phyloP scores from a whole-genome alignment of 2,113 vertebrate species.

The Python bivittatus region DNA sequence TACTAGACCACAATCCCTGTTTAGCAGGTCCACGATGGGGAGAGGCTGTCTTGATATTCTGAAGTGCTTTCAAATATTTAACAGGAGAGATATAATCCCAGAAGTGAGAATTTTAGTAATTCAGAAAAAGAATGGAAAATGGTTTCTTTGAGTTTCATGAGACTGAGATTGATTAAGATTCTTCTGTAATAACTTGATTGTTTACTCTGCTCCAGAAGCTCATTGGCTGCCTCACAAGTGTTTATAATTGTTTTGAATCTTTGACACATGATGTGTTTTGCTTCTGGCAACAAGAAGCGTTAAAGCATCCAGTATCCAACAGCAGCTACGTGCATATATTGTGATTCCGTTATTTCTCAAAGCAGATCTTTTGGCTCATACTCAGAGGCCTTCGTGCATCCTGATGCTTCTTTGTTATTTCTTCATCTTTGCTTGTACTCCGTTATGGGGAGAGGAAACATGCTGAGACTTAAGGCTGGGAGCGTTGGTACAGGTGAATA shows the following conservation, averaged over 20 bases:
- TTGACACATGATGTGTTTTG: constrained; percentile 3
- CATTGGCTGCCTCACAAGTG: background rate
- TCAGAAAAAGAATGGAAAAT: background rate
- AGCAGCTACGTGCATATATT: background rate
- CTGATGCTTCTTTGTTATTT: background rate
- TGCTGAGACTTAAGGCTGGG: background rate
- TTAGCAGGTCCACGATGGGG: background rate
- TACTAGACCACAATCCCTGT: too few relatives aligned
- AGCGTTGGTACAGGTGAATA: constrained; percentile 16
- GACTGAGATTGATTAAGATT: background rate
- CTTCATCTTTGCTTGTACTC: background rate
- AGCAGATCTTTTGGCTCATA: background rate
- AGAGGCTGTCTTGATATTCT: background rate
- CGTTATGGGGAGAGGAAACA: background rate
- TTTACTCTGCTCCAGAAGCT: background rate
- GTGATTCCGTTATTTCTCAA: constrained; percentile 18
- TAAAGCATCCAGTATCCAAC: constrained; percentile 7
- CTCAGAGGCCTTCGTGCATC: background rate
- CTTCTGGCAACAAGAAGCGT: constrained; percentile 1
- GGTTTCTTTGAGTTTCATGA: background rate
- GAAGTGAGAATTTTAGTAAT: background rate
- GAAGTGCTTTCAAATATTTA: background rate
- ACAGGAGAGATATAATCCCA: background rate
- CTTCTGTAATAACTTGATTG: background rate
- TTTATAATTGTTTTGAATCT: constrained; percentile 17